Base-by-base conservation (phyloP, 2,113 vertebrate species). In the Cinclus mexicanus region DNA sequence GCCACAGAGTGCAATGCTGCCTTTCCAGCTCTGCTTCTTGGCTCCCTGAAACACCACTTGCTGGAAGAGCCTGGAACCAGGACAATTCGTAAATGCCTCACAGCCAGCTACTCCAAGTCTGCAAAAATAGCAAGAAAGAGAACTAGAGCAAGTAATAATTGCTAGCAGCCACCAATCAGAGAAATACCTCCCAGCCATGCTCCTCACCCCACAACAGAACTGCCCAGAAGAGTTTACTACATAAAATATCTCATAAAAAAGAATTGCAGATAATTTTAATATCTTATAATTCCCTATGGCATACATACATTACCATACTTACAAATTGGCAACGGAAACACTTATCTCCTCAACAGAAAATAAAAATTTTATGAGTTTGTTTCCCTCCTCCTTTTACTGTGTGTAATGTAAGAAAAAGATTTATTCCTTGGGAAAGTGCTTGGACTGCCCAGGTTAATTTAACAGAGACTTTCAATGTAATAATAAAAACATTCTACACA, bases 401-500 rank as follows among this genome's bases (percentile, higher is more conserved):
- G 57, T 60, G 42, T 57, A 89, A 79, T 78, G 47, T 68, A 61
- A 63, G 35, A 88, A 71, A 91, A 78, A 83, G 79, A 85, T 81
- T 71, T 85, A 69, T 87, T 87, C 33, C 33, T 95, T 59, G 57
- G 44, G n/a, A 90, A 64, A 72, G 53, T 87, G 20, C 63, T 90
- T 59, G 46, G 23, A 83, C 67, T 87, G 31, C 74, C 47, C 86
- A 80, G 65, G 53, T 96, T 97, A 96, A 97, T 97, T 98, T 95
- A 97, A 95, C 53, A 95, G 71, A 97, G 64, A 64, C 53, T 84
- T 35, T 90, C 81, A 89, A 50, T n/a, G 44, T 67, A 93, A 64
- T 89, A 96, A 97, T 97, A 97, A 97, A 98, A 94, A 69, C 21
- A 83, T 80, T 85, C 79, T 77, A 86, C 69, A 19, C 57, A 57